Evolutionary conservation across 1,140 invertebrate genomes (phyloP).

Genomic region (Centruroides sculpturatus): DNA sequence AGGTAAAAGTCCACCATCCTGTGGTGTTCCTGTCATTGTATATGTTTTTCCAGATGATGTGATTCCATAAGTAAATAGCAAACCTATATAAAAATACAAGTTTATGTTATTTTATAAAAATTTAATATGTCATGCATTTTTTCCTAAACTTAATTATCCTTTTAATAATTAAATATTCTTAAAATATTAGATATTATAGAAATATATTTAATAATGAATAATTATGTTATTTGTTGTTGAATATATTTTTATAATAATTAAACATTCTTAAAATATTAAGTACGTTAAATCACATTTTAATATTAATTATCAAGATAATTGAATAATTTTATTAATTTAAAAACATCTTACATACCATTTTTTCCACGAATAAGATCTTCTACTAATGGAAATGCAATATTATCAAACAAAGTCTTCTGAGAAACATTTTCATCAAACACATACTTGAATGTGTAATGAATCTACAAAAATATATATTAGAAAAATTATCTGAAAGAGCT

Average conservation of each 20-base stretch:
- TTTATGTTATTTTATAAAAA: not conserved
- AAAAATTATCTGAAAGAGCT: too few species aligned
- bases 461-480: not conserved
- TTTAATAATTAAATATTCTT: not conserved
- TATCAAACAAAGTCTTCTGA: constrained; percentile 74
- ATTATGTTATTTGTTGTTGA: too few species aligned
- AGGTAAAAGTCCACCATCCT: constrained; percentile 72
- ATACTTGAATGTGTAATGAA: constrained; percentile 42
- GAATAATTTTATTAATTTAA: too few species aligned
- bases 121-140: not conserved
- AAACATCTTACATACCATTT: constrained; percentile 42
- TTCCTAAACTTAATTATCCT: not conserved
- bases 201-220: too few species aligned
- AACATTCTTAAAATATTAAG: too few species aligned
- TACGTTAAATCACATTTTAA: too few species aligned
- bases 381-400: constrained; percentile 71
- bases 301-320: too few species aligned
- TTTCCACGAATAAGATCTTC: constrained; percentile 46
- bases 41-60: constrained; percentile 92
- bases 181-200: not conserved
- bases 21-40: constrained; percentile 69
- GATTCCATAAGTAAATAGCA: constrained; percentile 90
- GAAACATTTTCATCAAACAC: constrained; percentile 61
- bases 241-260: too few species aligned
- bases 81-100: constrained; percentile 24